Conservation (phyloP, 2,888 invertebrate genomes). For the Beris chalybata region DNA sequence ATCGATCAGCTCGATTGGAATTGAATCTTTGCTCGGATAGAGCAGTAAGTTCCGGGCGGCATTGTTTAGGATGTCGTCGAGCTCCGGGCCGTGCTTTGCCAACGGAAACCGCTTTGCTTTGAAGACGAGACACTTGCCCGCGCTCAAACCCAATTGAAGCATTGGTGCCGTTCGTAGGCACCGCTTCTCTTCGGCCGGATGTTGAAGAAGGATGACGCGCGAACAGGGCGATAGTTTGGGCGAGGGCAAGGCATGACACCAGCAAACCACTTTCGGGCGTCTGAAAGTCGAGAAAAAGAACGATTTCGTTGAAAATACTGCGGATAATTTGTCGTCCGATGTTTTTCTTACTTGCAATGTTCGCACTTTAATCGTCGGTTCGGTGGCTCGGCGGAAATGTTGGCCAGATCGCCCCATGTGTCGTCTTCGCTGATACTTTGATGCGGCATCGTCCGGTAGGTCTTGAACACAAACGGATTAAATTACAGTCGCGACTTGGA, state of each 20-base stretch:
- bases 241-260: conserved; percentile 81
- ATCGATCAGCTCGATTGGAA: conserved; percentile 65
- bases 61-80: conserved; percentile 68
- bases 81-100: conserved; percentile 63
- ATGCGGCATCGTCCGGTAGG: conserved; percentile 1
- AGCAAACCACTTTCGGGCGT: conserved; percentile 83
- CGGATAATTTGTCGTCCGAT: neutral
- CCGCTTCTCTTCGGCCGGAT: conserved; percentile 90
- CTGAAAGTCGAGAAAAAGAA: conserved; percentile 57
- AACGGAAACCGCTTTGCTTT: conserved; percentile 82
- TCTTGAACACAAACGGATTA: no score
- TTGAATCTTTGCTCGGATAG: conserved; percentile 77
- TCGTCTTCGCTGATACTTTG: conserved; percentile 44
- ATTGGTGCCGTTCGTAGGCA: conserved; percentile 88
- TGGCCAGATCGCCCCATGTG: conserved; percentile 72
- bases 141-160: conserved; percentile 73
- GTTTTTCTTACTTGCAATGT: conserved; percentile 68
- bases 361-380: conserved; percentile 67
- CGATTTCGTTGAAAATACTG: neutral
- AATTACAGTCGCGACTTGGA: no score
- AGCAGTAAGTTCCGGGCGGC: conserved; percentile 66
- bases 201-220: conserved; percentile 80
- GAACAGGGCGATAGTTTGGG: conserved; percentile 69
- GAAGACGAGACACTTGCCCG: conserved; percentile 70
- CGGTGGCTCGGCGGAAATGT: conserved; percentile 77